phyloP scores from a whole-genome alignment of 2,113 vertebrate genomes.

The Caranx ignobilis region DNA sequence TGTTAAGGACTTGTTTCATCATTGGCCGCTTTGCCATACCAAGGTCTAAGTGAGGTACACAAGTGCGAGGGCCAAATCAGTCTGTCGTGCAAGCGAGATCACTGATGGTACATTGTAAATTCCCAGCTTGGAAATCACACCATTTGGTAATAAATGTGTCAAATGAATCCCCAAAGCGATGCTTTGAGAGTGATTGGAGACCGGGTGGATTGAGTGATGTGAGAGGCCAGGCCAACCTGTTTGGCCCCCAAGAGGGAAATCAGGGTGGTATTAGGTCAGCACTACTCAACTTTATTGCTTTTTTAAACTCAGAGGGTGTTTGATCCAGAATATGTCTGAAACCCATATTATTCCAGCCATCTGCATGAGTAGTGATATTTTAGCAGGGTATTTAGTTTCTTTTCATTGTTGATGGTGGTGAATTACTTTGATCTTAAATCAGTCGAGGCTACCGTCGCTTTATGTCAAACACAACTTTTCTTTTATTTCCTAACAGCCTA shows the following conservation, averaged over 20 bases:
- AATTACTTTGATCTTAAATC: slow-evolving; percentile 14
- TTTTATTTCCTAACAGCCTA: not conserved
- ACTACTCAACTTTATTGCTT: slow-evolving; percentile 42
- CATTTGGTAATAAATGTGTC: slow-evolving; percentile 57
- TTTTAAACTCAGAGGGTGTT: slow-evolving; percentile 25
- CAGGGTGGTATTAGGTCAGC: slow-evolving; percentile 30
- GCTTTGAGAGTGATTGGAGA: slow-evolving; percentile 51
- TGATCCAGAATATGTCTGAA: slow-evolving; percentile 31
- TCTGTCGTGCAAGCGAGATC: slow-evolving; percentile 39
- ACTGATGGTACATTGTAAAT: slow-evolving; percentile 29
- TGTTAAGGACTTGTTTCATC: slow-evolving; percentile 33
- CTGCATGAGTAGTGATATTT: slow-evolving; percentile 31
- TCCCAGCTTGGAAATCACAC: slow-evolving; percentile 52
- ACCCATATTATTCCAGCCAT: slow-evolving; percentile 2
- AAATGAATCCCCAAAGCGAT: slow-evolving; percentile 50
- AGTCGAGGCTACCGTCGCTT: not conserved
- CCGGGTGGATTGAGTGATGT: slow-evolving; percentile 48
- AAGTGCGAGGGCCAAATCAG: slow-evolving; percentile 33
- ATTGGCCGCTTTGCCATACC: slow-evolving; percentile 24
- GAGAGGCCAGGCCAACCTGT: slow-evolving; percentile 15
- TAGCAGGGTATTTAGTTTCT: not conserved
- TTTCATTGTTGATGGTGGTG: slow-evolving; percentile 1
- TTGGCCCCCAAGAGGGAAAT: slow-evolving; percentile 42
- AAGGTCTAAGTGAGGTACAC: slow-evolving; percentile 19
- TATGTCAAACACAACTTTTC: not conserved